Conservation (phyloP, 2,888 invertebrate genomes). For the Acrobasis consociella region DNA sequence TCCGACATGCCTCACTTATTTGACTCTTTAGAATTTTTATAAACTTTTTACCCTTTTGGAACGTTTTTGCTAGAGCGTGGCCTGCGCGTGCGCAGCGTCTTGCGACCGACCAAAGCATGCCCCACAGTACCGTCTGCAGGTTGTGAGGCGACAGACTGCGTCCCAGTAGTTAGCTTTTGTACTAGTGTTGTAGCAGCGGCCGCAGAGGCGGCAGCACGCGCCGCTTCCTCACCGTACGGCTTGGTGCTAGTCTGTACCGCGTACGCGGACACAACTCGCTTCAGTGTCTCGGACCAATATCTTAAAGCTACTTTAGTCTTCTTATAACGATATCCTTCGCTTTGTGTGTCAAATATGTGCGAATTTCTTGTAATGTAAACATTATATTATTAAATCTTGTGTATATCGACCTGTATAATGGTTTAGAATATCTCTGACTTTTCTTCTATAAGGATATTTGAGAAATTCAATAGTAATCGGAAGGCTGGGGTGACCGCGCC, state of each 20-base stretch:
- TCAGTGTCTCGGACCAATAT: constrained; percentile 82
- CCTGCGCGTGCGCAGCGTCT: constrained; percentile 56
- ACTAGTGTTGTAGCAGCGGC: constrained; percentile 35
- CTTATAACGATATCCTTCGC: constrained; percentile 71
- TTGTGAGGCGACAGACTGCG: constrained; percentile 42
- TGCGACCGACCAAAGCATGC: constrained; percentile 30
- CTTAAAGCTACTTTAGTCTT: constrained; percentile 72
- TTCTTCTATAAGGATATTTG: constrained; percentile 71
- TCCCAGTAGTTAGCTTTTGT: constrained; percentile 63
- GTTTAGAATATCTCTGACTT: constrained; percentile 76
- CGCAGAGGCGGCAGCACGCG: constrained; percentile 37
- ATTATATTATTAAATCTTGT: constrained; percentile 72
- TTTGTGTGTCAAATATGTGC: constrained; percentile 83
- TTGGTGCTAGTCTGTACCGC: constrained; percentile 75
- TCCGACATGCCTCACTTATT: constrained; percentile 53
- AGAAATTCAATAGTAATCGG: constrained; percentile 61
- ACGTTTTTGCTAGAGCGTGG: constrained; percentile 63
- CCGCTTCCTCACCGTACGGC: constrained; percentile 72
- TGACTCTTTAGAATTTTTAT: constrained; percentile 68
- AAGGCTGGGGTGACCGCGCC: constrained; percentile 65
- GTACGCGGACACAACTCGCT: constrained; percentile 71
- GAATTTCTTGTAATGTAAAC: constrained; percentile 78
- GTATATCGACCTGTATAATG: constrained; percentile 82
- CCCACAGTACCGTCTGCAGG: constrained; percentile 38
- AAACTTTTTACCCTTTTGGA: constrained; percentile 72